Evolutionary conservation across 1,140 invertebrate species (phyloP), one percentile per base, ranked within the genome.

Genomic region (Drosophila arawakana): DNA sequence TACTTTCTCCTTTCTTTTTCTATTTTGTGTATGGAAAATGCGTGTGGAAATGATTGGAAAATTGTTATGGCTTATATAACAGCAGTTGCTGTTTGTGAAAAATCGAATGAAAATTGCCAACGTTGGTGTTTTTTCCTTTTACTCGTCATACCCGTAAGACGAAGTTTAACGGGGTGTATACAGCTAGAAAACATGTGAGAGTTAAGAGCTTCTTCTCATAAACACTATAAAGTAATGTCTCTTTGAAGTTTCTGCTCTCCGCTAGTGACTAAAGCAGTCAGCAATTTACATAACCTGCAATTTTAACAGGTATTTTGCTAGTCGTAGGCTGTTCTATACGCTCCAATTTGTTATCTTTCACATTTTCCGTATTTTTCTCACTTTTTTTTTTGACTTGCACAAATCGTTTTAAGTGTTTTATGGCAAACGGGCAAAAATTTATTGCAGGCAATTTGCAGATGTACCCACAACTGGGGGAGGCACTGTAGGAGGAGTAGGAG

Each of bases 321-420:
- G 25, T 30, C 25, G 25, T 30, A 30, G 25, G 25, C 25, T 30
- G 25, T 2, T 30, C 25, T 30, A 30, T 30, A 30, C 25, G 25
- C 6, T 30, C 25, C 25, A 30, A 30, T 30, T 30, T 30, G 25
- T 30, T 30, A 30, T 30, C 25, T 30, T 30, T 2, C 25, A 30
- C 25, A 30, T 30, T 30, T 30, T 30, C 25, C 25, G 25, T 30
- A 30, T 30, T 18, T 61, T 41, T 9, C 18, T 52, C 52, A 34
- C 41, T 52, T 54, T 37, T 47, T 47, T 71, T 66, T 58, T 35
- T 70, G 52, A 39, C 43, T 65, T 34, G 58, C 58, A 71, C 80
- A 88, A 89, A 83, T 80, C 84, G 80, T 89, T 88, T 89, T 83
- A 89, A 88, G 84, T 88, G 85, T 88, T 88, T 88, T 88, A 88